Evolutionary conservation across 2,888 invertebrate species (phyloP).

Genomic region (Octonoba sinensis): DNA sequence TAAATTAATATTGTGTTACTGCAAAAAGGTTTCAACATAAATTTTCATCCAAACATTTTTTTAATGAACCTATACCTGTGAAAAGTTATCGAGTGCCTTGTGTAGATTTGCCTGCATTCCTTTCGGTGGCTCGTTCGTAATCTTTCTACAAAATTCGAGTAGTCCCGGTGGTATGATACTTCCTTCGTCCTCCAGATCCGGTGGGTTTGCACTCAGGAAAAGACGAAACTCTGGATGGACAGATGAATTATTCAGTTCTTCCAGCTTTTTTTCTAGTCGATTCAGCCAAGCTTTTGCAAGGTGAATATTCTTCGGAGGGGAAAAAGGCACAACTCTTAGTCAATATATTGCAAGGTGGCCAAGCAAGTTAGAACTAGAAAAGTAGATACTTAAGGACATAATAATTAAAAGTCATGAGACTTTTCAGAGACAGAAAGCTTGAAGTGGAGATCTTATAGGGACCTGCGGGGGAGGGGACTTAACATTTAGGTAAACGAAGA

Average conservation of each 20-base stretch:
- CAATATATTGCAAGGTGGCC: no score
- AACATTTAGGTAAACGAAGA: no score
- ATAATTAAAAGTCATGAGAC: neutral
- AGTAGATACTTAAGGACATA: no score
- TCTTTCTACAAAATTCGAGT: conserved; percentile 94
- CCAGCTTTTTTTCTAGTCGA: conserved; percentile 89
- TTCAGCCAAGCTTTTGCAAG: conserved; percentile 95
- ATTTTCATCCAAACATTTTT: no score
- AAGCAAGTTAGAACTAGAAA: no score
- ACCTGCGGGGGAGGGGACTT: no score
- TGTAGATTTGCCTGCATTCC: conserved; percentile 97
- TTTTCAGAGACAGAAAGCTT: neutral
- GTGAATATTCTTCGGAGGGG: conserved; percentile 85
- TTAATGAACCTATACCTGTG: conserved; percentile 75
- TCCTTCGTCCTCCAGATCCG: conserved; percentile 81
- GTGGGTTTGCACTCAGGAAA: conserved; percentile 95
- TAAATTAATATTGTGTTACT: no score
- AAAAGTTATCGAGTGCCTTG: conserved; percentile 94
- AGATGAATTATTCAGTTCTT: conserved; percentile 70
- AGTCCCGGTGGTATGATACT: conserved; percentile 90
- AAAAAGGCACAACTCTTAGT: no score
- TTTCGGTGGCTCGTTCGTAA: conserved; percentile 96
- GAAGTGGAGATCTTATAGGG: neutral
- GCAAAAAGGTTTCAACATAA: no score
- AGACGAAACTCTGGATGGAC: conserved; percentile 83